Evolutionary conservation across 2,888 invertebrate genomes (phyloP).

Genomic region (Synanthedon andrenaeformis): DNA sequence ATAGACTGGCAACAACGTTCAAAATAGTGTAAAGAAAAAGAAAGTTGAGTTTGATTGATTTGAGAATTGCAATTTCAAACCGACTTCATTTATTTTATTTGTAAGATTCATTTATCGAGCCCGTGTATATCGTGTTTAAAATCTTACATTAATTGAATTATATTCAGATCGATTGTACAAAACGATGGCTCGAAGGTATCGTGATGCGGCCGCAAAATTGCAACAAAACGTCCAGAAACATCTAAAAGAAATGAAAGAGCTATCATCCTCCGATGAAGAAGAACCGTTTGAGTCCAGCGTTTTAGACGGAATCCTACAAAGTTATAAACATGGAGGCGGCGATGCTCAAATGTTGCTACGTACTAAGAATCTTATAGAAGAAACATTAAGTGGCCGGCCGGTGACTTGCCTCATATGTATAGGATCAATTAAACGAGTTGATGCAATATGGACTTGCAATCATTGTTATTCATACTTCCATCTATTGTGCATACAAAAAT

Average conservation of each 20-base stretch:
- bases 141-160: too few species aligned
- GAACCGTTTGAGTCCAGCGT: constrained; percentile 50
- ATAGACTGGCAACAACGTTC: too few species aligned
- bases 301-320: constrained; percentile 50
- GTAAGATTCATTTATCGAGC: too few species aligned
- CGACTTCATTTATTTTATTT: too few species aligned
- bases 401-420: constrained; percentile 92
- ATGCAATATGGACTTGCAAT: constrained; percentile 89
- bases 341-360: constrained; percentile 54
- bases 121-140: too few species aligned
- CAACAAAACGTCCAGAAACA: constrained; percentile 60
- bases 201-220: constrained; percentile 56
- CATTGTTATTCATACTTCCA: constrained; percentile 89
- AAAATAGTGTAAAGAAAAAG: too few species aligned
- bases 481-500: constrained; percentile 88
- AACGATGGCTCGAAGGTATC: constrained; percentile 51
- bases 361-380: constrained; percentile 81
- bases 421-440: constrained; percentile 82
- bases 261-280: constrained; percentile 60
- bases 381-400: constrained; percentile 82
- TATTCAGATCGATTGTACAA: too few species aligned
- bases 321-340: constrained; percentile 49
- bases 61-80: too few species aligned
- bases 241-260: constrained; percentile 50
- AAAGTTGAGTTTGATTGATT: too few species aligned